A percentile compares a stretch with the other conserved stretches of the same genome.
phyloP scores from a whole-genome alignment of 2,888 invertebrate species.

The Serrognathus titanus region DNA sequence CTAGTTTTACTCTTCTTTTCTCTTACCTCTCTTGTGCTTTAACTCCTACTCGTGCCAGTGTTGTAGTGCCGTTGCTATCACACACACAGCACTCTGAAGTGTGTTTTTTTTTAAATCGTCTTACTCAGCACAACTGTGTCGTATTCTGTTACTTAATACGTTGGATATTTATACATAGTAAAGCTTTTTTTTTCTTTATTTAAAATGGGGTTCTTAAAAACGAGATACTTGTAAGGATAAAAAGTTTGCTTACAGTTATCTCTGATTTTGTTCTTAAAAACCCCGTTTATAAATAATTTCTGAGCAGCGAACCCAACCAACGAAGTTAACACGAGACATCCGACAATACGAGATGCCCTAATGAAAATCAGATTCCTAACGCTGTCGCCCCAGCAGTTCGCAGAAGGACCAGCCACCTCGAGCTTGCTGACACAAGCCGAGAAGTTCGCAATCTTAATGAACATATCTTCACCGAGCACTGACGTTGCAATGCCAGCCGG shows the following conservation, averaged over 20 bases:
- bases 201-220: too few relatives aligned
- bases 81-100: background rate
- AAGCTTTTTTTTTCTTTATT: too few relatives aligned
- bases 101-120: too few relatives aligned
- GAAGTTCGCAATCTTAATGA: slow-evolving; percentile 77
- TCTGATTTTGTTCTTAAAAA: too few relatives aligned
- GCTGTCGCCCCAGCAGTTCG: slow-evolving; percentile 76
- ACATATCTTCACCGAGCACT: slow-evolving; percentile 69
- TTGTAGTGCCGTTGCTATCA: background rate
- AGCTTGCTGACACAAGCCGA: slow-evolving; percentile 72
- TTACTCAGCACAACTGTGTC: too few relatives aligned
- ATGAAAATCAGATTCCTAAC: slow-evolving; percentile 78
- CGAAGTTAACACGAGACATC: slow-evolving; percentile 30
- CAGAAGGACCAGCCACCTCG: slow-evolving; percentile 76
- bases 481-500: slow-evolving; percentile 71
- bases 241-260: too few relatives aligned
- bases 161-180: too few relatives aligned
- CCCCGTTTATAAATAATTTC: background rate
- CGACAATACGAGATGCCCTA: slow-evolving; percentile 61
- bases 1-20: slow-evolving; percentile 21
- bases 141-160: too few relatives aligned
- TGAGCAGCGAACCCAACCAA: slow-evolving; percentile 26
- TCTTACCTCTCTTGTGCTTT: slow-evolving; percentile 10
- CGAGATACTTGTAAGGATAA: too few relatives aligned
- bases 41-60: slow-evolving; percentile 9